Conservation (phyloP, 2,888 invertebrate species). For the Seira ritae region DNA sequence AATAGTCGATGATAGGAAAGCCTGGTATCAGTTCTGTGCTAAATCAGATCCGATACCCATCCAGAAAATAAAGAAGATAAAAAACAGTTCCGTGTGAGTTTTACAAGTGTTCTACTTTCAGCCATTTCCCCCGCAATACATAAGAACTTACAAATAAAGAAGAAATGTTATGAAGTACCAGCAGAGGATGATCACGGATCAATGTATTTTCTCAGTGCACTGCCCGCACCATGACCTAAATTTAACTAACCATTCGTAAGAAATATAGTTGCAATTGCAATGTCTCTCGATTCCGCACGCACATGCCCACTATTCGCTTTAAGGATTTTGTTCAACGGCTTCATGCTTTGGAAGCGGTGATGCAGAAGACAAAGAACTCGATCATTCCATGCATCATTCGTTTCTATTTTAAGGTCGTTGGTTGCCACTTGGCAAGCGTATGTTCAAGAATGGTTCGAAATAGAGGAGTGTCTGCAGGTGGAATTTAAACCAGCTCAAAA, state of each 20-base stretch:
- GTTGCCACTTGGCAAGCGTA: background rate
- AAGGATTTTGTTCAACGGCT: background rate
- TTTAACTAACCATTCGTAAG: conserved; percentile 26
- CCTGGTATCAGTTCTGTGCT: conserved; percentile 1
- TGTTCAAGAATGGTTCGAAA: too few species aligned
- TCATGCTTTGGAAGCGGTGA: background rate
- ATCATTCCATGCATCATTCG: background rate
- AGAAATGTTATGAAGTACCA: background rate
- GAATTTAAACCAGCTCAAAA: too few species aligned
- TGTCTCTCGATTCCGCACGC: background rate
- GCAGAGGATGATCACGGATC: background rate
- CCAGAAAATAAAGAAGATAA: conserved; percentile 9
- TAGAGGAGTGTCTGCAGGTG: too few species aligned
- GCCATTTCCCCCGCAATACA: conserved; percentile 27
- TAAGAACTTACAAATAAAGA: background rate
- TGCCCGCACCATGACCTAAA: conserved; percentile 4
- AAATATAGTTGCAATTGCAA: background rate
- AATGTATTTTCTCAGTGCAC: background rate
- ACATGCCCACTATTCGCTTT: background rate
- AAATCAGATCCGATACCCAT: conserved; percentile 15
- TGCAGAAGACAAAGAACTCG: conserved; percentile 14
- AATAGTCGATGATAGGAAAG: background rate
- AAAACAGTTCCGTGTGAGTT: conserved; percentile 6
- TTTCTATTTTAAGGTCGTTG: background rate
- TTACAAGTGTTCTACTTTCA: conserved; percentile 5